A percentile compares a stretch with the other conserved stretches of the same genome.
These are phyloP conservation scores for Genyomyrus donnyi DNA, from an alignment of 2,113 vertebrate species.

Conservation along the genomic window DNA sequence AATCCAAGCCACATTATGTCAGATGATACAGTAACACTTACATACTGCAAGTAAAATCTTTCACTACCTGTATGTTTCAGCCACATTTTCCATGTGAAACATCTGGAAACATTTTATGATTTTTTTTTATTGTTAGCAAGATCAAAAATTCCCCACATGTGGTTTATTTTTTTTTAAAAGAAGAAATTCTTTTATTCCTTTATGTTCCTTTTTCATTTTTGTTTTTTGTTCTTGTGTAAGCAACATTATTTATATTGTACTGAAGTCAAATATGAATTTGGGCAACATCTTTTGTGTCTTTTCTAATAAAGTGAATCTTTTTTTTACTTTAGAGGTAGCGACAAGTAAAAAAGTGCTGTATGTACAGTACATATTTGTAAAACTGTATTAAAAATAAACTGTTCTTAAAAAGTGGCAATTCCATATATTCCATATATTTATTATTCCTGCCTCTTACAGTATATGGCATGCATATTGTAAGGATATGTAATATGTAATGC, in stretches of 20 bases:
- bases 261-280: neutral
- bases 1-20: neutral
- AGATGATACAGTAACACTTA: neutral
- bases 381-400: neutral
- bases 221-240: conserved; percentile 11
- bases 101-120: conserved; percentile 21
- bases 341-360: neutral
- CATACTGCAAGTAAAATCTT: neutral
- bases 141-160: conserved; percentile 8
- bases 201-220: conserved; percentile 14
- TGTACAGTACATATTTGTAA: neutral
- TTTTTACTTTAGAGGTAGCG: neutral
- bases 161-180: neutral
- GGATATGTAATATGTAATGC: neutral
- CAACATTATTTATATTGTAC: neutral
- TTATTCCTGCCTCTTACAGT: neutral
- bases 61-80: neutral
- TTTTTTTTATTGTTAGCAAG: neutral
- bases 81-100: conserved; percentile 10
- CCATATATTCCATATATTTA: neutral
- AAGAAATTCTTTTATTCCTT: neutral
- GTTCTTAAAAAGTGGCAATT: neutral
- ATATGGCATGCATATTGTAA: neutral
- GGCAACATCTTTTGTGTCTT: neutral
- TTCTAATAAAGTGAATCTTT: neutral